phyloP scores from a whole-genome alignment of 2,113 vertebrate species.

The Ciconia boyciana region DNA sequence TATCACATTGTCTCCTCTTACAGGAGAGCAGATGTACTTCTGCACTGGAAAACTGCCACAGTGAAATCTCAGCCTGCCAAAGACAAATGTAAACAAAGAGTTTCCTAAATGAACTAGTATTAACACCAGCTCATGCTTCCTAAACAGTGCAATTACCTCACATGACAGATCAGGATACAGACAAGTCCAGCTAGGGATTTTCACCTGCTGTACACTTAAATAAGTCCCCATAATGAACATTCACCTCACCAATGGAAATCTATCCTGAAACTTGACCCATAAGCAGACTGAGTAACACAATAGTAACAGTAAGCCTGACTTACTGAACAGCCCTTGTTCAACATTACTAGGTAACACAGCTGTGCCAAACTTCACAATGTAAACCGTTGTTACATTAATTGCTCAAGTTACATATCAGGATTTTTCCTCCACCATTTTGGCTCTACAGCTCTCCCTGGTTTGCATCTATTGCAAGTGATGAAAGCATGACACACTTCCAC shows the following conservation, averaged over 20 bases:
- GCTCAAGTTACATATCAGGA: not conserved
- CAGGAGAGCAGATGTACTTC: not conserved
- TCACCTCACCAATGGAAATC: not conserved
- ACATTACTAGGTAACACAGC: not conserved
- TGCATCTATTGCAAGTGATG: not conserved
- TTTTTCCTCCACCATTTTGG: not conserved
- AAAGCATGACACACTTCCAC: not conserved
- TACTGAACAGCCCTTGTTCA: not conserved
- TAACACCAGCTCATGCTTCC: not conserved
- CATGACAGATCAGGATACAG: not conserved
- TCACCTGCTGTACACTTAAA: not conserved
- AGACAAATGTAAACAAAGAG: not conserved
- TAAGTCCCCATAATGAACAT: not conserved
- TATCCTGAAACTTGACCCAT: not conserved
- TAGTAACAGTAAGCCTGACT: not conserved
- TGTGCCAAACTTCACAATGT: not conserved
- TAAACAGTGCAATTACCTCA: accelerated
- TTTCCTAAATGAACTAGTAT: not conserved
- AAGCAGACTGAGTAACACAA: not conserved
- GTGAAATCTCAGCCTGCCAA: not conserved
- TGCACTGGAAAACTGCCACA: not conserved
- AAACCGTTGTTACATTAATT: not conserved
- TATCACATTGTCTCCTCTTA: not conserved
- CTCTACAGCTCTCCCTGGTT: not conserved
- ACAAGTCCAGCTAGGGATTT: not conserved